phyloP scores from a whole-genome alignment of 2,888 invertebrate species.

The Pomacea canaliculata region DNA sequence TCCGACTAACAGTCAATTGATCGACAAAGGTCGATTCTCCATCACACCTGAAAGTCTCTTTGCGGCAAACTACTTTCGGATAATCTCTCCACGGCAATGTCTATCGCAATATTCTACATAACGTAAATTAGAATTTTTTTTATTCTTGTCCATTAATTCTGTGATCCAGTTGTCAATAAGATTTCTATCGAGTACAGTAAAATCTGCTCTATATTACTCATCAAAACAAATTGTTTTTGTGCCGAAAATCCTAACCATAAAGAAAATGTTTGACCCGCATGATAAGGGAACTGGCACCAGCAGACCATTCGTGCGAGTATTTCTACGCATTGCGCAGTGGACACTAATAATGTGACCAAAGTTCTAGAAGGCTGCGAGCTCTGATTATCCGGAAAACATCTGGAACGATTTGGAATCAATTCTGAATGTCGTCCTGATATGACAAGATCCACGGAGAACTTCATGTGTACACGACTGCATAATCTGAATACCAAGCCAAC shows the following conservation, averaged over 20 bases:
- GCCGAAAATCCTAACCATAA: slow-evolving; percentile 54
- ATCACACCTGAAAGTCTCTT: no score
- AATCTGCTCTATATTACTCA: no score
- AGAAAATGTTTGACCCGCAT: slow-evolving; percentile 38
- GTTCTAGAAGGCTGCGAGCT: slow-evolving; percentile 99
- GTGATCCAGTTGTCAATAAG: not conserved
- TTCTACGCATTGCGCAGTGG: slow-evolving; percentile 68
- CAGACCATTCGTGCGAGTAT: slow-evolving; percentile 62
- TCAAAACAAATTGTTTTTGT: slow-evolving; percentile 18
- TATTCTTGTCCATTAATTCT: no score
- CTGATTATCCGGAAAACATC: slow-evolving; percentile 79
- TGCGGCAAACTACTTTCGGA: no score
- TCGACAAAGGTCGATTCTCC: no score
- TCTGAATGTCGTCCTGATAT: slow-evolving; percentile 36
- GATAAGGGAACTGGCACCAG: slow-evolving; percentile 57
- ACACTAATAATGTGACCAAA: slow-evolving; percentile 98
- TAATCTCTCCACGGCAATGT: no score
- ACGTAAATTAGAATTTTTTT: no score
- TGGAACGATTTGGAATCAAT: slow-evolving; percentile 62
- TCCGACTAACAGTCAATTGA: no score
- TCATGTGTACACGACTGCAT: no score
- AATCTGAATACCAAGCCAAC: no score
- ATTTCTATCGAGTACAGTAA: not conserved
- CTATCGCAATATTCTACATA: no score
- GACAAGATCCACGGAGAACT: no score